These are phyloP conservation scores for Parotocinclus haroldoi DNA, from an alignment of 2,797 vertebrate species.

Conservation along the genomic window DNA sequence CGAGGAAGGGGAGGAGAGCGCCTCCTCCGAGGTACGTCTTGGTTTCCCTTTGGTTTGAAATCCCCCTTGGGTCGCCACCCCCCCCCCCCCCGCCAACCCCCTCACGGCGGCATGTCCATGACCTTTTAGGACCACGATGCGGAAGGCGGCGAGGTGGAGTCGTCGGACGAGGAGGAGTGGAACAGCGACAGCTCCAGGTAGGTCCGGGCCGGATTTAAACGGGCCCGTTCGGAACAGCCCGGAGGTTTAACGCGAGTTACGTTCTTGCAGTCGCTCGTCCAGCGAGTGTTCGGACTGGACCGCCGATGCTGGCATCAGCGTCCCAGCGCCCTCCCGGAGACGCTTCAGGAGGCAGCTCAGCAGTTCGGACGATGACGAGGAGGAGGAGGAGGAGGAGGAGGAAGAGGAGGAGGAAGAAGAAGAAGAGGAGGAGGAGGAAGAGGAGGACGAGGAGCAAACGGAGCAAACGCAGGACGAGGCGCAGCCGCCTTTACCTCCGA, in stretches of 20 bases:
- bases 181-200: conserved; percentile 91
- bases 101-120: background rate
- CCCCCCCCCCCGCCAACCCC: no score
- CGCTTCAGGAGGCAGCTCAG: conserved; percentile 71
- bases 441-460: conserved; percentile 70
- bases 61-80: no score
- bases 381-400: conserved; percentile 39
- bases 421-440: conserved; percentile 59
- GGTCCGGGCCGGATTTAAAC: background rate
- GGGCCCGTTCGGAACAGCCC: no score
- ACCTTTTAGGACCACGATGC: conserved; percentile 68
- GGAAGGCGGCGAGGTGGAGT: conserved; percentile 71
- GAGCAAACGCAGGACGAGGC: conserved; percentile 74
- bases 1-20: conserved; percentile 83
- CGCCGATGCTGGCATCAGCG: conserved; percentile 86
- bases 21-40: conserved; percentile 67
- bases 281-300: conserved; percentile 96
- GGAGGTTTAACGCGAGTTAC: no score
- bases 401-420: conserved; percentile 57
- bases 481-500: conserved; percentile 57
- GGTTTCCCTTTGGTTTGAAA: no score
- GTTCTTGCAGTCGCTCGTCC: conserved; percentile 77
- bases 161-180: conserved; percentile 85
- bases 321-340: conserved; percentile 79
- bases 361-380: conserved; percentile 87